A percentile compares a stretch with the other conserved stretches of the same genome.
Evolutionary conservation across 92 coral and sea anemone genomes (phyloP).

Genomic region (Actinernus sp.): DNA sequence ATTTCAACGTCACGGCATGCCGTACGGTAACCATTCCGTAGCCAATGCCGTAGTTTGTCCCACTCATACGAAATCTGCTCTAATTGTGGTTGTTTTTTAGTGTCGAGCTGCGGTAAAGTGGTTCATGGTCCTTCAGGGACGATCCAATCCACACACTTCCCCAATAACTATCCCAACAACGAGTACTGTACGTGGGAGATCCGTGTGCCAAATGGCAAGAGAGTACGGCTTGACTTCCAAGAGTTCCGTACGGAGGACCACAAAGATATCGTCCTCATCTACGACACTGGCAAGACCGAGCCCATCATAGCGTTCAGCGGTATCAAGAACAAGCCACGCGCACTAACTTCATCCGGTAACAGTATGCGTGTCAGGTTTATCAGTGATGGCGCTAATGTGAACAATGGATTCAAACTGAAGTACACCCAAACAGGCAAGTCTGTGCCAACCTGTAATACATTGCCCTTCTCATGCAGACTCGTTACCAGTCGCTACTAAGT

Average conservation of each 20-base stretch:
- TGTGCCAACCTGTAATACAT: too few species aligned
- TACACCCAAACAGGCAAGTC: slow-evolving; percentile 89
- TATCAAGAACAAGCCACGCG: slow-evolving; percentile 86
- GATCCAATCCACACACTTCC: slow-evolving; percentile 89
- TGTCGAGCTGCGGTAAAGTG: slow-evolving; percentile 84
- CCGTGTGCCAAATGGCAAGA: slow-evolving; percentile 91
- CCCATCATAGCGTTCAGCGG: slow-evolving; percentile 95
- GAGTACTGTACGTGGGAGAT: slow-evolving; percentile 99
- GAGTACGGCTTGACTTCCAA: slow-evolving; percentile 81
- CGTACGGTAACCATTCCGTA: too few species aligned
- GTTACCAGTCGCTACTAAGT: too few species aligned
- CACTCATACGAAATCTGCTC: background rate
- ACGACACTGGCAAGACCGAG: slow-evolving; percentile 85
- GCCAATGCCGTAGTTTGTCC: too few species aligned
- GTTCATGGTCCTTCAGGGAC: slow-evolving; percentile 91
- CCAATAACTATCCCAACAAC: slow-evolving; percentile 84
- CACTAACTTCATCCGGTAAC: slow-evolving; percentile 93
- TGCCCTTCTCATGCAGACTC: too few species aligned
- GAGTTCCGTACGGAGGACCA: slow-evolving; percentile 85
- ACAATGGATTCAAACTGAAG: slow-evolving; percentile 86
- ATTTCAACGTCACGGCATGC: too few species aligned
- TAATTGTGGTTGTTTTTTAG: slow-evolving; percentile 19
- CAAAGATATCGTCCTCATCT: slow-evolving; percentile 76
- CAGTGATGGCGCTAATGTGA: slow-evolving; percentile 71
- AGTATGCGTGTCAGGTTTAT: slow-evolving; percentile 86